Conservation (phyloP, 2,113 vertebrate species). For the Athene cunicularia region DNA sequence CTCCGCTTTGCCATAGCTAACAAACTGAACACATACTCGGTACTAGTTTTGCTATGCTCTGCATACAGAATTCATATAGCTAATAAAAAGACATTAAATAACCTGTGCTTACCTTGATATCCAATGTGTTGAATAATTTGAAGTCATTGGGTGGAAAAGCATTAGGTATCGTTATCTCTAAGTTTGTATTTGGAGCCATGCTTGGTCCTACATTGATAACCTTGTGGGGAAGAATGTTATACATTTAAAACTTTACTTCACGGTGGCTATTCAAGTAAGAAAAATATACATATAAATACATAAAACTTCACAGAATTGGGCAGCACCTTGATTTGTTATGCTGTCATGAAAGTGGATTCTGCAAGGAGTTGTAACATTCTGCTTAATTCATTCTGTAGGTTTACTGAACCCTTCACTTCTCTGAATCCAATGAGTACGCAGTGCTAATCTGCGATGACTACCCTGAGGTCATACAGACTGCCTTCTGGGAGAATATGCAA, state of each 20-base stretch:
- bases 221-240: conserved; percentile 63
- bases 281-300: background rate
- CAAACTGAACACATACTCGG: background rate
- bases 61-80: background rate
- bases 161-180: conserved; percentile 86
- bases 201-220: conserved; percentile 89
- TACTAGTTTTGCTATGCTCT: background rate
- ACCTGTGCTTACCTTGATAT: conserved; percentile 84
- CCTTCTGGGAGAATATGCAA: background rate
- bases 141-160: conserved; percentile 76
- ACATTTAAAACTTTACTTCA: background rate
- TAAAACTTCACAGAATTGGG: background rate
- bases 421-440: background rate
- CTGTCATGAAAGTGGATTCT: background rate
- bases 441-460: background rate
- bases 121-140: conserved; percentile 82
- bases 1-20: background rate
- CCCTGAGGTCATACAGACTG: background rate
- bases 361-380: background rate
- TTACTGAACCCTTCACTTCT: background rate
- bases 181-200: conserved; percentile 79
- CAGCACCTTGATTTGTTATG: background rate
- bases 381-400: background rate
- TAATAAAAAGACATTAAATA: background rate
- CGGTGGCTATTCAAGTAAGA: background rate